These are phyloP conservation scores for Hypotaenidia philippensis DNA, from an alignment of 2,797 vertebrate genomes.

Conservation along the genomic window DNA sequence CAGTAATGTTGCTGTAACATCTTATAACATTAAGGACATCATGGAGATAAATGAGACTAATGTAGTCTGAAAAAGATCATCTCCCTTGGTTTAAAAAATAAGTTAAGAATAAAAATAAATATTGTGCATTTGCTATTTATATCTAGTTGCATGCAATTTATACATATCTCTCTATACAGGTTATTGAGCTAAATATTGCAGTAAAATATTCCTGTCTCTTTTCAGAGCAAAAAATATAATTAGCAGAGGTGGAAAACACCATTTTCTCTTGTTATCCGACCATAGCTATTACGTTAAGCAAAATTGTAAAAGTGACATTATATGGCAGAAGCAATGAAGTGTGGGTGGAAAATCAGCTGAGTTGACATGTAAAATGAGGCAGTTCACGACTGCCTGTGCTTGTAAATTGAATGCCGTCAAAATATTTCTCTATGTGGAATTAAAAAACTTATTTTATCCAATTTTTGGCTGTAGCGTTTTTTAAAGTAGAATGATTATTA, in stretches of 20 bases:
- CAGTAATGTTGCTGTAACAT: conserved; percentile 62
- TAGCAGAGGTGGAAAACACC: background rate
- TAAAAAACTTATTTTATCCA: conserved; percentile 3
- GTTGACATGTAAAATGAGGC: conserved; percentile 53
- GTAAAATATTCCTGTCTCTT: background rate
- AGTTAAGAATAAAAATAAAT: conserved; percentile 72
- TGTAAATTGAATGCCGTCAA: conserved; percentile 57
- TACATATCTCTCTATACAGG: background rate
- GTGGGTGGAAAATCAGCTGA: conserved; percentile 40
- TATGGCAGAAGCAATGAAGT: conserved; percentile 57
- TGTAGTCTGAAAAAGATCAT: conserved; percentile 75
- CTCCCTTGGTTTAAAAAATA: conserved; percentile 70
- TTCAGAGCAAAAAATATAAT: conserved; percentile 37
- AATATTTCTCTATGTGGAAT: conserved; percentile 32
- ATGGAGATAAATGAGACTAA: conserved; percentile 81
- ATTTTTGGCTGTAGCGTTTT: background rate
- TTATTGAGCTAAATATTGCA: conserved; percentile 25
- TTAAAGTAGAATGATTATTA: background rate
- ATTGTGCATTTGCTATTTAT: conserved; percentile 8
- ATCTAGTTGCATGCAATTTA: background rate
- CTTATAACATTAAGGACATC: conserved; percentile 78
- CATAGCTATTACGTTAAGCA: conserved; percentile 31
- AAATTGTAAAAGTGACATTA: conserved; percentile 62
- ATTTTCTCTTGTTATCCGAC: background rate
- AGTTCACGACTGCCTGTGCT: conserved; percentile 40